Percentiles rank a stretch among this genome's conserved stretches.
phyloP scores from a whole-genome alignment of 2,888 invertebrate species.

The Noctua janthina region DNA sequence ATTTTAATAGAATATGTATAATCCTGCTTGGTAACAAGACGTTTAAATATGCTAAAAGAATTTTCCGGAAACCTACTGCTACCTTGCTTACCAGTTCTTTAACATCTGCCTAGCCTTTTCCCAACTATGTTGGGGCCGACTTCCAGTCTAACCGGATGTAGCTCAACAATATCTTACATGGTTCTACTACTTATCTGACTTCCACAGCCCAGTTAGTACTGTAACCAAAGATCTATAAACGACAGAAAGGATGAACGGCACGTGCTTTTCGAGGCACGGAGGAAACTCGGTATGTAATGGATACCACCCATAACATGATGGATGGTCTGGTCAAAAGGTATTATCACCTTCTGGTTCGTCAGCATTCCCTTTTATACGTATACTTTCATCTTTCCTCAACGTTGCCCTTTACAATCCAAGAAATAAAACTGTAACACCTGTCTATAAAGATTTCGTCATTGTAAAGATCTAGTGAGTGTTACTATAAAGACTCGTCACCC shows the following conservation, averaged over 20 bases:
- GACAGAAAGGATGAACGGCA: background rate
- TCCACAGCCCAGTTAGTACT: background rate
- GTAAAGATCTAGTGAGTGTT: background rate
- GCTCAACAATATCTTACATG: background rate
- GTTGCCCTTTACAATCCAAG: background rate
- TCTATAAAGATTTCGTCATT: constrained; percentile 18
- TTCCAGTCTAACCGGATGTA: background rate
- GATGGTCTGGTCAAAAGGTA: background rate
- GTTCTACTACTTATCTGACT: background rate
- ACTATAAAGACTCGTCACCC: constrained; percentile 30
- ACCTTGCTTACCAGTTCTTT: background rate
- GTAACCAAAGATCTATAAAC: background rate
- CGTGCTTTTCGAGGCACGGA: background rate
- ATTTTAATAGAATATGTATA: background rate
- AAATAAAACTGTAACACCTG: constrained; percentile 11
- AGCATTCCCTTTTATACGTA: background rate
- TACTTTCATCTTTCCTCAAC: background rate
- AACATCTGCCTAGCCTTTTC: background rate
- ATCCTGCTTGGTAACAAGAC: too few species aligned
- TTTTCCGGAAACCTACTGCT: background rate
- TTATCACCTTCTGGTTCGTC: background rate
- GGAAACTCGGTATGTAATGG: background rate
- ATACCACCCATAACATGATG: background rate
- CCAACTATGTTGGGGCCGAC: background rate
- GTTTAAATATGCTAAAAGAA: background rate